phyloP scores from a whole-genome alignment of 2,888 invertebrate genomes.

The Leucophenga montana region DNA sequence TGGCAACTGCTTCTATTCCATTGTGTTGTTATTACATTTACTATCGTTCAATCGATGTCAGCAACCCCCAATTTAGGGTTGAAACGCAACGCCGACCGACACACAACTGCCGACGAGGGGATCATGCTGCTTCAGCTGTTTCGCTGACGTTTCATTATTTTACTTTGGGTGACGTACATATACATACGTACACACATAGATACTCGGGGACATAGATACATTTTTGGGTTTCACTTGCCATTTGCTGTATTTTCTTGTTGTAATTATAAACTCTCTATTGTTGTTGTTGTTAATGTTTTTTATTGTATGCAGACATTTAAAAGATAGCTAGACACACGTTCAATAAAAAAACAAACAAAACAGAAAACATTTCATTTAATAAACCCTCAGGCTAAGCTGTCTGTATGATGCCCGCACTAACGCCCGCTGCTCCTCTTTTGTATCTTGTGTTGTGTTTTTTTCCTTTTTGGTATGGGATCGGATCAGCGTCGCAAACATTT shows the following conservation, averaged over 20 bases:
- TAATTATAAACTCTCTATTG: background rate
- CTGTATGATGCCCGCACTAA: constrained; percentile 41
- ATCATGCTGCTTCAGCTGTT: constrained; percentile 6
- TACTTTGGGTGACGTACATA: background rate
- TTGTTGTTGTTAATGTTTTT: constrained; percentile 16
- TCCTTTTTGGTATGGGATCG: constrained; percentile 18
- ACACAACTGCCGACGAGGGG: background rate
- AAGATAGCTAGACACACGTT: too few species aligned
- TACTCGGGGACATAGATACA: background rate
- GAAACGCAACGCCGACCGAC: background rate
- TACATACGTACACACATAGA: background rate
- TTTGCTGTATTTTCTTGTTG: background rate
- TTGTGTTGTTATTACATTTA: constrained; percentile 34
- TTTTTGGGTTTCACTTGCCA: constrained; percentile 15
- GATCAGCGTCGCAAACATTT: background rate
- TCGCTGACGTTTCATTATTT: background rate
- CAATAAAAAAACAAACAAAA: too few species aligned
- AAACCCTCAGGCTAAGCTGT: background rate
- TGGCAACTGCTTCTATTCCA: constrained; percentile 16
- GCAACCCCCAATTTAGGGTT: constrained; percentile 18
- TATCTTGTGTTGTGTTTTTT: background rate
- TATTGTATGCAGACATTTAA: background rate
- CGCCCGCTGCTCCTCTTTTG: constrained; percentile 22
- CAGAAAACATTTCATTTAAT: background rate
- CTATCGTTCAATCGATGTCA: constrained; percentile 32